Evolutionary conservation across 2,888 invertebrate species (phyloP).

Genomic region (Pandemis cinnamomeana): DNA sequence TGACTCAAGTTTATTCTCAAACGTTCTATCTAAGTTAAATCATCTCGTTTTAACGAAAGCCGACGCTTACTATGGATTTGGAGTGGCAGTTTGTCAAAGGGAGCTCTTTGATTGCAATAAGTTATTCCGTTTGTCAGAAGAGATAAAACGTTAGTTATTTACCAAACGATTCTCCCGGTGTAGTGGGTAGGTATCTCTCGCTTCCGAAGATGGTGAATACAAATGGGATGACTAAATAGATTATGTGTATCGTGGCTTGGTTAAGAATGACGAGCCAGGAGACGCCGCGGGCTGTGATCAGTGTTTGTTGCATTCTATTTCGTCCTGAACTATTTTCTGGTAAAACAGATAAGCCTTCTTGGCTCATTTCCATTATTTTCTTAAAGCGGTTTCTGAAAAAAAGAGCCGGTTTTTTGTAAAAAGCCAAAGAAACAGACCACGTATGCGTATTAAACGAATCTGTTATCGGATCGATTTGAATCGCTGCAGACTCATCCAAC

Average conservation of each 20-base stretch:
- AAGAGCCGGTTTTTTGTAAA: background rate
- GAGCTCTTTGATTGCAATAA: background rate
- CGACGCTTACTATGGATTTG: background rate
- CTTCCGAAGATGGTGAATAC: slow-evolving; percentile 58
- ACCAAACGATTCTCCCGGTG: slow-evolving; percentile 65
- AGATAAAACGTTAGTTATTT: slow-evolving; percentile 36
- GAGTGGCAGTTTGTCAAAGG: slow-evolving; percentile 6
- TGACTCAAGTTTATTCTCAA: background rate
- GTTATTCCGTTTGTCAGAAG: slow-evolving; percentile 13
- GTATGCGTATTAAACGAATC: background rate
- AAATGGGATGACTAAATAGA: slow-evolving; percentile 60
- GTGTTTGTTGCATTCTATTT: slow-evolving; percentile 49
- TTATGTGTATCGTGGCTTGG: slow-evolving; percentile 55
- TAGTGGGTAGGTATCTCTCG: slow-evolving; percentile 61
- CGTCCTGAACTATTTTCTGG: slow-evolving; percentile 51
- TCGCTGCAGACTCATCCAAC: background rate
- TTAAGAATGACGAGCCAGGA: slow-evolving; percentile 62
- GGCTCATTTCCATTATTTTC: slow-evolving; percentile 57
- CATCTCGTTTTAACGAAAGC: slow-evolving; percentile 4
- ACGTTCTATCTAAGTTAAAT: slow-evolving; percentile 4
- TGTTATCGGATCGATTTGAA: background rate
- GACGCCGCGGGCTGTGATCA: slow-evolving; percentile 54
- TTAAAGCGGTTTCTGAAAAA: slow-evolving; percentile 55
- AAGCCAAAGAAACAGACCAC: background rate
- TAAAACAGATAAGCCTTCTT: slow-evolving; percentile 54